Base-by-base conservation (phyloP, 2,888 invertebrate genomes). In the Mycalesis mineus region DNA sequence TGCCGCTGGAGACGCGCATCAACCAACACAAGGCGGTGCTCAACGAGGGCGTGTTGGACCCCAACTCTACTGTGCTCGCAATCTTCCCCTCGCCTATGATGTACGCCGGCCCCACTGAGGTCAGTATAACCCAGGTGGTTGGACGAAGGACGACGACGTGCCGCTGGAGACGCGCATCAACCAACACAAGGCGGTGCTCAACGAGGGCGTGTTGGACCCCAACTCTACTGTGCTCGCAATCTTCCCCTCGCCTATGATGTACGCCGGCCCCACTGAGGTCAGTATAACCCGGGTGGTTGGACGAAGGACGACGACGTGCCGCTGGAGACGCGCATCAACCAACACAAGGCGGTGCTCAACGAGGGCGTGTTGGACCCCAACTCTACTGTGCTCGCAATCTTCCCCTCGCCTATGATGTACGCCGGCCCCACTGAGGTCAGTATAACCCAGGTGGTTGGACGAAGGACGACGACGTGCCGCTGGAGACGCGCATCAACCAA, bases 11-110 rank as follows among this genome's bases (percentile, higher is more conserved):
- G 29, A 93, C 95, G 1, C 92, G 99, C 62, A 98, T 99, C 75
- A 91, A 93, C 50, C 99, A 99, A 74, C 99, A 98, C 84, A 93
- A 95, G 77, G 97, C 98, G 0, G 96, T 98, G 8, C 89, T 99
- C 13, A 94, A 94, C 65, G 97, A 97, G 58, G 95, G 95, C 0
- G 92, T 97, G 0, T 75, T 97, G 14, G 96, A 98, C 75, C 93
- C 95, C 0, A 90, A 93, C 39, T 92, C 94, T 22, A 99, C 99
- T 0, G 92, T 99, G 11, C 84, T 99, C 60, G 98, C 98, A 0
- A 98, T 99, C 74, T 99, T 99, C 88, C 99, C 99, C 0, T 98
- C 98, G 52, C 99, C 99, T 0, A 99, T 99, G 99, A 95, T 98
- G 95, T 99, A 99, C 78, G 99, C 99, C 1, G 99, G 99, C 0